phyloP scores from a whole-genome alignment of 2,888 invertebrate genomes.

The Volucella inflata region DNA sequence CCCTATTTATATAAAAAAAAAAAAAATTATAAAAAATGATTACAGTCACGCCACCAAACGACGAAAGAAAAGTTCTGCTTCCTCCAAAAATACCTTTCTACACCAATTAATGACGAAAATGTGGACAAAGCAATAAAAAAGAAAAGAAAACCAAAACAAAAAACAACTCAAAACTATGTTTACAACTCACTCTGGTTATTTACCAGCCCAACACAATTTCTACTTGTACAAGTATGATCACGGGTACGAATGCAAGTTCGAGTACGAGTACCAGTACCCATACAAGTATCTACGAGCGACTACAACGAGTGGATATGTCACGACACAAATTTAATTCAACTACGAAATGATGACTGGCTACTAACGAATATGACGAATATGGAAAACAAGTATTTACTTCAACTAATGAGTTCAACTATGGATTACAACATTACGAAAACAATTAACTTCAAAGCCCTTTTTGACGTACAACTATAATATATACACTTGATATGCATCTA shows the following conservation, averaged over 20 bases:
- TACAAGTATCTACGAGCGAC: no score
- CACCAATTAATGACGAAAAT: constrained; percentile 37
- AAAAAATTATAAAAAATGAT: constrained; percentile 28
- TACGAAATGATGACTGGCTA: background rate
- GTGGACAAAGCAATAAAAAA: background rate
- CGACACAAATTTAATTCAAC: constrained; percentile 1
- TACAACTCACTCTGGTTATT: constrained; percentile 22
- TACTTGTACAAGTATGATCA: background rate
- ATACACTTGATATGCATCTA: constrained; percentile 36
- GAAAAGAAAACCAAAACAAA: background rate
- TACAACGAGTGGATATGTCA: constrained; percentile 12
- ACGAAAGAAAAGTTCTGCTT: constrained; percentile 31
- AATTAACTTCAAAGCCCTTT: constrained; percentile 9
- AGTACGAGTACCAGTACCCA: no score
- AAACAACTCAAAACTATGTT: constrained; percentile 12
- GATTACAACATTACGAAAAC: constrained; percentile 8
- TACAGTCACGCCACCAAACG: constrained; percentile 65
- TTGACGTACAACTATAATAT: background rate
- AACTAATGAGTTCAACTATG: constrained; percentile 22
- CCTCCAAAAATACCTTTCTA: constrained; percentile 29
- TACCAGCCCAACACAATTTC: constrained; percentile 5
- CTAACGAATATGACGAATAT: constrained; percentile 1
- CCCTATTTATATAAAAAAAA: constrained; percentile 1
- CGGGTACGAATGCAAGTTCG: no score
- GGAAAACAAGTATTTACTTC: constrained; percentile 9